Base-by-base conservation (phyloP, 2,888 invertebrate genomes). In the Ichneumoninae sp. region DNA sequence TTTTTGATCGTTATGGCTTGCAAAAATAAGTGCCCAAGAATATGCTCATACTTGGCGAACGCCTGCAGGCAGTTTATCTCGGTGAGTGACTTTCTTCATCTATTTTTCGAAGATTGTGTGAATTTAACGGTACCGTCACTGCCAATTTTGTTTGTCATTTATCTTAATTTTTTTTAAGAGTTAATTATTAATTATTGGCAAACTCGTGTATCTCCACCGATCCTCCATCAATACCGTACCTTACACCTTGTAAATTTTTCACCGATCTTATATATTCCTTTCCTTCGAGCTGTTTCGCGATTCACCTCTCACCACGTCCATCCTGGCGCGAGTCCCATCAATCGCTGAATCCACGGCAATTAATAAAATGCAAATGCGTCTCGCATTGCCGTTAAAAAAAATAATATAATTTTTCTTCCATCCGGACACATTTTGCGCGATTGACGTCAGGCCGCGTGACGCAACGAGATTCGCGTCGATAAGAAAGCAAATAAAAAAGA, bases 11-110 rank as follows among this genome's bases (percentile, higher is more conserved):
- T 40, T 26, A 84, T 84, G 84, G 57, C 78, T 19, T 81, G 78
- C 19, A 78, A 81, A 70, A 84, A 84, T 54, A 84, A 75, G 65
- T 78, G 65, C 7, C 74, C 50, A 60, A 74, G 40, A 40, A 75
- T 84, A 26, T 54, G 57, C 40, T 36, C 57, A 0, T 76, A 79
- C 69, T 68, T 85, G 10, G 78, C 76, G 40, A 80, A 84, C 44
- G 74, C 65, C 75, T 71, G 83, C 82, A 82, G 83, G 22, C 82
- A 79, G 33, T 78, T 84, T 68, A 70, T 83, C 13, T 79, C 81
- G 86, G 86, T 86, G 76, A 86, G 86, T 85, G 52, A 22, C 10
- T 75, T 71, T 71, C 8, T 70, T 13, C 47, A 22, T 70, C 6
- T 50, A 33, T 54, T 52, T 66, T n/a, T 68, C 30, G 16, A 80